These are phyloP conservation scores for Pyrgilauda ruficollis DNA, from an alignment of 2,113 vertebrate species.

Conservation along the genomic window DNA sequence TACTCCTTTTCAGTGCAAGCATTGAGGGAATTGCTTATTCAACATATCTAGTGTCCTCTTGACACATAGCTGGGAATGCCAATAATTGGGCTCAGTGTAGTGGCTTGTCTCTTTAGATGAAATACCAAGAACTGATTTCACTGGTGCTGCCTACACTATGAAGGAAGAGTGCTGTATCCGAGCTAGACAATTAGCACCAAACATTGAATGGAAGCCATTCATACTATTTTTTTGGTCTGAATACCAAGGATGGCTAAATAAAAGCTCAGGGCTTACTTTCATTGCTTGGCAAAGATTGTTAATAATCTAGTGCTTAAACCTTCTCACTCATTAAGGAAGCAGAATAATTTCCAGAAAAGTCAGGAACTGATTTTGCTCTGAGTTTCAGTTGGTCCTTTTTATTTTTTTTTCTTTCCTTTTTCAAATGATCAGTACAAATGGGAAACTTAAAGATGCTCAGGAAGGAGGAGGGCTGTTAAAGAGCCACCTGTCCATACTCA, in stretches of 20 bases:
- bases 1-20: background rate
- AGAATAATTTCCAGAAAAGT: background rate
- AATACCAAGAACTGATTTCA: background rate
- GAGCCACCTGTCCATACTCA: background rate
- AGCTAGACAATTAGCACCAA: background rate
- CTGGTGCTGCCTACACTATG: background rate
- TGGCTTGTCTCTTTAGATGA: background rate
- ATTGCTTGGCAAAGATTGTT: background rate
- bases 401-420: background rate
- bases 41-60: background rate
- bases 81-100: background rate
- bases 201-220: background rate
- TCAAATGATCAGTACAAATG: background rate
- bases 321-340: background rate
- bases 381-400: background rate
- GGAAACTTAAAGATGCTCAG: background rate
- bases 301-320: background rate
- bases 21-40: slow-evolving; percentile 20
- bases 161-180: background rate
- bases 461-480: background rate
- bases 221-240: background rate
- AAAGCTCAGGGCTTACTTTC: background rate
- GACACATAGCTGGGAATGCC: background rate
- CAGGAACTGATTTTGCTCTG: background rate
- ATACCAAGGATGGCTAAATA: background rate